phyloP scores from a whole-genome alignment of 2,797 vertebrate genomes.

The Lithobates sylvaticus region DNA sequence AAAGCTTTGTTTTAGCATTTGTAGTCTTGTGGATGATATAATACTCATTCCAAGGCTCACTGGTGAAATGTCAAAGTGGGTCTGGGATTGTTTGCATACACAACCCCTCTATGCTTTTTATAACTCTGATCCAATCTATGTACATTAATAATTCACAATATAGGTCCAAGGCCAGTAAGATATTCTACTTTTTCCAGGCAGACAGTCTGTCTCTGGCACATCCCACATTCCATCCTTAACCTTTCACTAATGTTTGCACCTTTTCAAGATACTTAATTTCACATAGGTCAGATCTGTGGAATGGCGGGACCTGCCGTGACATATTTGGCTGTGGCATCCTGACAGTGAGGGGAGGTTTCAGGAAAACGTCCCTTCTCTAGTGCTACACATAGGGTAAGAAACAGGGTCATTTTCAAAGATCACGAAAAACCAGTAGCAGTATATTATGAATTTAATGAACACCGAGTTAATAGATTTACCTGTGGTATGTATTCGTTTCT shows the following conservation, averaged over 20 bases:
- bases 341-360: background rate
- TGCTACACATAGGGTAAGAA: too few species aligned
- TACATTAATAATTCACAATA: conserved; percentile 48
- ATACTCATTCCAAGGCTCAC: background rate
- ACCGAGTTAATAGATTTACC: too few species aligned
- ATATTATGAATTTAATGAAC: too few species aligned
- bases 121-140: background rate
- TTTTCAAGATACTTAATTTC: background rate
- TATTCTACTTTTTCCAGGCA: background rate
- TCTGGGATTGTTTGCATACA: background rate
- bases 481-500: too few species aligned
- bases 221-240: background rate
- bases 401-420: too few species aligned
- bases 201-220: conserved; percentile 39
- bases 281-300: too few species aligned
- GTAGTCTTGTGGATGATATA: background rate
- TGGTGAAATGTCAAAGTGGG: background rate
- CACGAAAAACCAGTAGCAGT: too few species aligned
- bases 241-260: background rate
- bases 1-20: background rate
- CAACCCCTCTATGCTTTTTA: background rate
- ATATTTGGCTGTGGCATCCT: background rate
- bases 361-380: background rate
- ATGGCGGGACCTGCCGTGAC: background rate
- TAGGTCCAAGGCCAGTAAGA: conserved; percentile 30